These are phyloP conservation scores for Epirrhoe tristata DNA, from an alignment of 2,888 invertebrate genomes.

Conservation along the genomic window DNA sequence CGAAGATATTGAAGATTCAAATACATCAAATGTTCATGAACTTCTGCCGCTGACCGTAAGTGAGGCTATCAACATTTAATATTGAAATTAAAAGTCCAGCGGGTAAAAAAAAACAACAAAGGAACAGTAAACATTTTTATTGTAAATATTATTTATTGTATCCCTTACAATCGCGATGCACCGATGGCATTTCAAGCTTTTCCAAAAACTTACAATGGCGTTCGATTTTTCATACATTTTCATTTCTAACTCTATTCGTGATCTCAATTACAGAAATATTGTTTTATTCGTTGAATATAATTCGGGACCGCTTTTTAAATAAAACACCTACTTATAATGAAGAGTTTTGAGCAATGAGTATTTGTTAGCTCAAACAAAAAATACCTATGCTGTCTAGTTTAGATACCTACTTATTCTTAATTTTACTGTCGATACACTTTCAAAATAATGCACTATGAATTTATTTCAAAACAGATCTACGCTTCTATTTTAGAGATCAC, in stretches of 20 bases:
- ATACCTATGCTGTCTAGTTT: too few species aligned
- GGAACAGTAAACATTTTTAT: slow-evolving; percentile 84
- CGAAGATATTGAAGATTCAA: too few species aligned
- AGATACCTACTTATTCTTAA: not conserved
- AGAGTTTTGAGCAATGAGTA: not conserved
- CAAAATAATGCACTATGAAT: not conserved
- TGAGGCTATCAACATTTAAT: too few species aligned
- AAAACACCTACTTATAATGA: not conserved
- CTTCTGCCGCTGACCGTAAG: too few species aligned
- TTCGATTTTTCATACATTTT: slow-evolving; percentile 32
- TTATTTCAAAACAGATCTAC: not conserved
- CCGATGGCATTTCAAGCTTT: slow-evolving; percentile 67
- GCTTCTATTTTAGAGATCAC: slow-evolving; percentile 20
- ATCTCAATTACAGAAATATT: slow-evolving; percentile 15
- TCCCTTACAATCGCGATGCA: slow-evolving; percentile 77
- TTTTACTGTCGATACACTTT: not conserved
- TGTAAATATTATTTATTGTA: slow-evolving; percentile 84
- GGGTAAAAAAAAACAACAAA: slow-evolving; percentile 64
- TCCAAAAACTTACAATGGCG: slow-evolving; percentile 59
- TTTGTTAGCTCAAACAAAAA: too few species aligned
- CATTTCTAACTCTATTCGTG: slow-evolving; percentile 21
- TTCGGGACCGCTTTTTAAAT: not conserved
- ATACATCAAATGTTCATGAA: too few species aligned
- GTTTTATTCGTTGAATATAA: not conserved
- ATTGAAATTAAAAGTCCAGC: not conserved